Evolutionary conservation across 2,113 vertebrate species (phyloP).

Genomic region (Anhinga anhinga): DNA sequence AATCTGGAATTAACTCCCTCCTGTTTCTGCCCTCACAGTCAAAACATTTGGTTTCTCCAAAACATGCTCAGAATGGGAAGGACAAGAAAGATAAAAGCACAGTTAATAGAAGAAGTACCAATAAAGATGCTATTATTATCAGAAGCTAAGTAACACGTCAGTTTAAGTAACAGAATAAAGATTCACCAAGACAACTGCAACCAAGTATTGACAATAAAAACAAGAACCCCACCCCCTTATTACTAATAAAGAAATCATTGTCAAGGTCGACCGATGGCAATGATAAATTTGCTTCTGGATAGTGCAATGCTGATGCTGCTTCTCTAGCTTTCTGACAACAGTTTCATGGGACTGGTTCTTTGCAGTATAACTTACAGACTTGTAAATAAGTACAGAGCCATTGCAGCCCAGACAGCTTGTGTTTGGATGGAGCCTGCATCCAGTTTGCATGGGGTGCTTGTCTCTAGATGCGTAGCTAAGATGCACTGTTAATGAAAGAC

Average conservation of each 20-base stretch:
- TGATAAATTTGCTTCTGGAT: not conserved
- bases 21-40: not conserved
- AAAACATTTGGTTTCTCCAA: not conserved
- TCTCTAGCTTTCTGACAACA: not conserved
- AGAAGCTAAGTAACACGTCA: not conserved
- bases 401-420: not conserved
- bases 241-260: not conserved
- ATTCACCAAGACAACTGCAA: not conserved
- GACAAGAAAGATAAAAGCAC: not conserved
- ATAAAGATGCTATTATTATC: not conserved
- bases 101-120: not conserved
- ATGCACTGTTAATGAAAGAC: not conserved
- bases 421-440: not conserved
- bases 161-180: not conserved
- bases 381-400: not conserved
- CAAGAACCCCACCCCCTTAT: not conserved
- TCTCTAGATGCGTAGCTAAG: not conserved
- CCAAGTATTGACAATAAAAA: not conserved
- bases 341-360: not conserved
- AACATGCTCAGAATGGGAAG: not conserved
- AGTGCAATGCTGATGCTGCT: not conserved
- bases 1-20: slow-evolving; percentile 24
- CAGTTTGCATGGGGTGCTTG: not conserved
- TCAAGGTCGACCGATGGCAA: not conserved
- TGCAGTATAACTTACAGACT: not conserved